Evolutionary conservation across 2,888 invertebrate genomes (phyloP), one percentile per base, ranked within the genome.

Genomic region (Marronus borbonicus): DNA sequence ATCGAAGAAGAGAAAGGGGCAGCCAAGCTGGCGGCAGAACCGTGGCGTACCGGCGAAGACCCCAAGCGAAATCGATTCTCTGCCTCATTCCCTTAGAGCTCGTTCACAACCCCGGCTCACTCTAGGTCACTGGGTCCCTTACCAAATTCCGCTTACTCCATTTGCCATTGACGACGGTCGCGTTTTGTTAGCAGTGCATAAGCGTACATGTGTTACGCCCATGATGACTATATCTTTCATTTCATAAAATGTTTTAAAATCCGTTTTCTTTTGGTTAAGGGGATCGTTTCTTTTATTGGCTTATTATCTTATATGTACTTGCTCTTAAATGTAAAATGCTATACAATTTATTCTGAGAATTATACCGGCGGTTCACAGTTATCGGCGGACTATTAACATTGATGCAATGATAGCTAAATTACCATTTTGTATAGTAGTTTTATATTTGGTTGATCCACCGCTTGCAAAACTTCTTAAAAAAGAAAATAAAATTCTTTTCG

Each of bases 121-220:
- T 69, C 70, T 79, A 77, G 79, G 80, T 80, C 76, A 80, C 77
- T 80, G 60, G 79, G 78, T 80, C 78, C 72, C 60, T 78, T 62
- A 65, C 78, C 68, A 78, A 64, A 77, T 64, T 72, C 17, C 65
- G 52, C 60, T 77, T 66, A 65, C 76, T 68, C 76, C 66, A 74
- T 74, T 74, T 58, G 60, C 72, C 72, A 74, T 74, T 60, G 60
- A 74, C 66, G 76, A 76, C 49, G 64, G 31, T 76, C 55, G 52
- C 20, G 24, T 74, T 74, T 58, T 58, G 55, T 58, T 58, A 58
- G 55, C 55, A 49, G n/a, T 58, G 58, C 58, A 75, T 75, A 39
- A 62, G 60, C 44, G 49, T 39, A 44, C 24, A 24, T 24, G 20
- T 62, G 60, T 60, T 74, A 17, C 55, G 8, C 20, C 17, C 17